Base-by-base conservation (phyloP, 2,113 vertebrate species). In the Andinoacara biseriatus region DNA sequence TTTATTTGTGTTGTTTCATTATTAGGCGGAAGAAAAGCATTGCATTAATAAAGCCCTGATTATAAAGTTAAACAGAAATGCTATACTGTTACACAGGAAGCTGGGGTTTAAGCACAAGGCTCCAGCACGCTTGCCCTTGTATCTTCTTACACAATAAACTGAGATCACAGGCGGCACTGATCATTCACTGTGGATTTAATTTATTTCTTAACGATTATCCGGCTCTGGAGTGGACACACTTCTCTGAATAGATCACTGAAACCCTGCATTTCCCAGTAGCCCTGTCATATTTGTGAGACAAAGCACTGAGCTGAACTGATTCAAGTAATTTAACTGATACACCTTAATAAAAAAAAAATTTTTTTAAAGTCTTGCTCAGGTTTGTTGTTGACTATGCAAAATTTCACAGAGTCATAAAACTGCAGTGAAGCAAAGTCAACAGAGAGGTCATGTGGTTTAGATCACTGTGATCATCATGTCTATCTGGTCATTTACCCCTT, bases 1-100 rank as follows among this genome's bases (percentile, higher is more conserved):
- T 95, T 95, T 95, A 95, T 95, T 96, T 96, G 94, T 95, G 94
- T 95, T 95, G 94, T 93, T 93, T 94, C 93, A 93, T 96, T 96
- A 95, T 95, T 96, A 95, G 94, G 91, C 85, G 89, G 94, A 95
- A 95, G 93, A 94, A 91, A 94, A 94, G 93, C 93, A 92, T 92
- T 93, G 92, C 95, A 96, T 94, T 96, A 94, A 95, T 95, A 96
- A 95, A 95, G 92, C 91, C 78, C 92, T 94, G 93, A 94, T 95
- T 94, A 95, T 92, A 93, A 95, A 95, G 93, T 94, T 95, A 95
- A 94, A 92, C 87, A 90, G 95, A 94, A 94, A 95, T 76, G 91
- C 91, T 92, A 93, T 90, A 94, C 89, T 76, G 90, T 88, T 87
- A 85, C 87, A 88, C 87, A 90, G 94, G 92, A 95, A 95, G 92